Evolutionary conservation across 1,140 invertebrate species (phyloP), one percentile per base, ranked within the genome.

Genomic region (Ladona fulva): DNA sequence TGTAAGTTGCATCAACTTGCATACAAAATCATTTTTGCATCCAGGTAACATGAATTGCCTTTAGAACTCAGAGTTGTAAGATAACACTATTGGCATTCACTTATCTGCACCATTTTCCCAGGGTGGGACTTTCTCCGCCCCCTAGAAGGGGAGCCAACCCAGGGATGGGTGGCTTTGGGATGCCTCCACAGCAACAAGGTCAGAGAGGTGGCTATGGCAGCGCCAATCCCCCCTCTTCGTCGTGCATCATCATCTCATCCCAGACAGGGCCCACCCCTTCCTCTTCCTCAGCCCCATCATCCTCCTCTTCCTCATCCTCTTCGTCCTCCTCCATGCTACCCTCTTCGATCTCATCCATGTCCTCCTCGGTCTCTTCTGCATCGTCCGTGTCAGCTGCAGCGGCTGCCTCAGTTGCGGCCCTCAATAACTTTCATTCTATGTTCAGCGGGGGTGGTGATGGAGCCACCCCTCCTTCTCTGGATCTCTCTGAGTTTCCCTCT

Each of bases 401-500:
- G 52, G 52, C 52, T 66, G 52, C 52, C 52, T 37, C 29, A 8
- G 29, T 37, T 5, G 52, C 52, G 16, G n/a, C n/a, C 52, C 52
- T 66, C 52, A 66, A 16, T 66, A 66, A 66, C 52, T 37, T 37
- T 37, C 29, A 37, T 37, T 66, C 52, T 66, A 66, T 66, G 52
- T 77, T 52, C 76, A 85, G 84, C 79, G 87, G 86, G 25, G 86
- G 86, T 78, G 92, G 89, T 77, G 92, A 92, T 82, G 90, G 90
- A 82, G 91, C 89, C 83, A 94, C 92, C 82, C 93, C 94, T 74
- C 92, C 94, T 78, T 87, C 95, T 78, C 87, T 96, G 81, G 95
- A 96, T 87, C 89, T 94, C 77, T 95, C 93, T 81, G 94, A 96
- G 86, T 96, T 96, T 86, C 95, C 95, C 80, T 95, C 94, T 79